Evolutionary conservation across 2,888 invertebrate genomes (phyloP).

Genomic region (Eupsilia transversa): DNA sequence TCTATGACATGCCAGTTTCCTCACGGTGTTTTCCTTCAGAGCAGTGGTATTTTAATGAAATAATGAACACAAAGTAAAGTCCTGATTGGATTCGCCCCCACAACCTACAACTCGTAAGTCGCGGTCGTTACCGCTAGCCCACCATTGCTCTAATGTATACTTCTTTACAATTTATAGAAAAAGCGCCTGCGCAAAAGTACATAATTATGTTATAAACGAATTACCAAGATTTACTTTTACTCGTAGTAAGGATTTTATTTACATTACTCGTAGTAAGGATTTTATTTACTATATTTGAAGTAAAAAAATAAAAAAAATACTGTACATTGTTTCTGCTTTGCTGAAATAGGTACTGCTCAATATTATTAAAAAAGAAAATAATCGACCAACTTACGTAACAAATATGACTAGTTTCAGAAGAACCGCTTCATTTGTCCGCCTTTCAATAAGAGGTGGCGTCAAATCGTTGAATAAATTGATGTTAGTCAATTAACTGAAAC

Average conservation of each 20-base stretch:
- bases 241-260: too few relatives aligned
- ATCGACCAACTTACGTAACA: neutral
- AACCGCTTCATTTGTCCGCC: neutral
- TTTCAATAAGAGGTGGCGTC: neutral
- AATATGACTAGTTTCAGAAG: neutral
- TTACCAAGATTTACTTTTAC: neutral
- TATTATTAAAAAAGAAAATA: neutral
- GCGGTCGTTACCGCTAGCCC: too few relatives aligned
- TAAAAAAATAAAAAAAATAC: too few relatives aligned
- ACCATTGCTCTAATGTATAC: neutral
- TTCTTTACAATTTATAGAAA: neutral
- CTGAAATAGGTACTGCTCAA: neutral
- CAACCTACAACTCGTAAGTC: too few relatives aligned
- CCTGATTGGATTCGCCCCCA: too few relatives aligned
- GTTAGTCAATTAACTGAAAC: constrained; percentile 62
- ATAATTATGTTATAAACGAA: neutral
- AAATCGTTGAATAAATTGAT: constrained; percentile 57
- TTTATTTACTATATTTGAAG: too few relatives aligned
- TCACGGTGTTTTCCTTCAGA: too few relatives aligned
- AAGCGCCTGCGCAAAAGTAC: neutral
- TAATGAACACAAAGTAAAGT: too few relatives aligned
- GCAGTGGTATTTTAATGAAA: too few relatives aligned
- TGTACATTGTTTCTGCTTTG: too few relatives aligned
- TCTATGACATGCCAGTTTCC: too few relatives aligned
- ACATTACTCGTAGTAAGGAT: too few relatives aligned